Conservation (phyloP, 2,797 vertebrate genomes). For the Megalops cyprinoides region DNA sequence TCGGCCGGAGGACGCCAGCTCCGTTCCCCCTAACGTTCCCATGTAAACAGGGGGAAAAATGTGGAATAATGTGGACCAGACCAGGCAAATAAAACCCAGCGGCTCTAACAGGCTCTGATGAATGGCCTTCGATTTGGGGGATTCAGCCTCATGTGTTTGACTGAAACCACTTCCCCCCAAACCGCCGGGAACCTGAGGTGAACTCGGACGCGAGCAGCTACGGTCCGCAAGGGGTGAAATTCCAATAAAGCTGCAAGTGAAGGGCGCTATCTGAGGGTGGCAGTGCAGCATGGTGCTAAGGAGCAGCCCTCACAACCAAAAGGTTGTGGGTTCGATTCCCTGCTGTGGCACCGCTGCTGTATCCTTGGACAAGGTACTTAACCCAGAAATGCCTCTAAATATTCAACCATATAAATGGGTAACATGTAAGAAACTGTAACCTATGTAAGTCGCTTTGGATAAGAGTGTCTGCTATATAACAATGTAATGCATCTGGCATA, state of each 20-base stretch:
- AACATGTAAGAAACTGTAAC: no score
- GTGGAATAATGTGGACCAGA: neutral
- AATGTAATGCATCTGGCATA: neutral
- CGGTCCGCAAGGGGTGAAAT: neutral
- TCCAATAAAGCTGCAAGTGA: no score
- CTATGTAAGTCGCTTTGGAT: no score
- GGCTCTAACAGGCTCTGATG: neutral
- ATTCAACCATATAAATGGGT: no score
- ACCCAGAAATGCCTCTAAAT: no score
- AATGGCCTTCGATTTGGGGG: neutral
- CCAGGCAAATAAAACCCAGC: neutral
- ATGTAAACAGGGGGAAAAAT: conserved; percentile 1
- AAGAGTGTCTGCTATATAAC: no score
- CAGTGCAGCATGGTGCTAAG: no score
- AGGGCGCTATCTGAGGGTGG: no score
- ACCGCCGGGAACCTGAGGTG: neutral
- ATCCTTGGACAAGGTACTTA: no score
- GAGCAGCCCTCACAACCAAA: no score
- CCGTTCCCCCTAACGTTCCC: neutral
- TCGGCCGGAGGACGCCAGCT: neutral
- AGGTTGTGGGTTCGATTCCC: no score
- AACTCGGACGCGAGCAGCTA: neutral
- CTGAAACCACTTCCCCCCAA: neutral
- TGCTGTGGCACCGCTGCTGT: no score
- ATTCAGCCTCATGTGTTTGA: conserved; percentile 4